These are phyloP conservation scores for Scaptomyza pallida DNA, from an alignment of 1,140 invertebrate genomes.

Conservation along the genomic window DNA sequence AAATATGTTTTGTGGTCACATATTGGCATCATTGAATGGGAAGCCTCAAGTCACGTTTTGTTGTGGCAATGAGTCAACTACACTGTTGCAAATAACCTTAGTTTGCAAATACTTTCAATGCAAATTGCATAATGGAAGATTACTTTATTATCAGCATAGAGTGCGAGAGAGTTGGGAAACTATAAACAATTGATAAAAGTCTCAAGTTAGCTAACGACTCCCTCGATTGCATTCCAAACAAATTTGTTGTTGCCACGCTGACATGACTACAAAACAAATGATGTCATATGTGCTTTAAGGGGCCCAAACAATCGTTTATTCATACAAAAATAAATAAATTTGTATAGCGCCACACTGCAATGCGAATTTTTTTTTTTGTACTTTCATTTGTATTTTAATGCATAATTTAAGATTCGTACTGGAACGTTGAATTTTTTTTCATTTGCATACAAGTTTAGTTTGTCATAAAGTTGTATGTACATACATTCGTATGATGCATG, in stretches of 20 bases:
- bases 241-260: slow-evolving; percentile 43
- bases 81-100: slow-evolving; percentile 37
- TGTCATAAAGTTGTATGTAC: slow-evolving; percentile 1
- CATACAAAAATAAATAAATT: not conserved
- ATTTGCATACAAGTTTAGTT: slow-evolving; percentile 33
- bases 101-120: slow-evolving; percentile 47
- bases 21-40: not conserved
- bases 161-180: not conserved
- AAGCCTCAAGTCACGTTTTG: slow-evolving; percentile 26
- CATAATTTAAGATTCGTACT: slow-evolving; percentile 67
- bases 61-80: slow-evolving; percentile 42
- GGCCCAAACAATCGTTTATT: slow-evolving; percentile 30
- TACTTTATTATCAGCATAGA: slow-evolving; percentile 41
- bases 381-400: slow-evolving; percentile 73
- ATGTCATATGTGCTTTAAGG: slow-evolving; percentile 56
- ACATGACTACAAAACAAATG: slow-evolving; percentile 69
- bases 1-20: slow-evolving; percentile 27
- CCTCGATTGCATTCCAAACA: slow-evolving; percentile 59
- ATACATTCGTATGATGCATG: not conserved
- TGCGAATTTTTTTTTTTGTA: slow-evolving; percentile 79
- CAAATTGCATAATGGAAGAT: slow-evolving; percentile 67
- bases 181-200: slow-evolving; percentile 20
- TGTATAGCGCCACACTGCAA: slow-evolving; percentile 60
- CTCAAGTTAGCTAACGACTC: slow-evolving; percentile 29
- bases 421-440: slow-evolving; percentile 54